Evolutionary conservation across 2,797 vertebrate species (phyloP), one percentile per base, ranked within the genome.

Genomic region (Alauda arvensis): DNA sequence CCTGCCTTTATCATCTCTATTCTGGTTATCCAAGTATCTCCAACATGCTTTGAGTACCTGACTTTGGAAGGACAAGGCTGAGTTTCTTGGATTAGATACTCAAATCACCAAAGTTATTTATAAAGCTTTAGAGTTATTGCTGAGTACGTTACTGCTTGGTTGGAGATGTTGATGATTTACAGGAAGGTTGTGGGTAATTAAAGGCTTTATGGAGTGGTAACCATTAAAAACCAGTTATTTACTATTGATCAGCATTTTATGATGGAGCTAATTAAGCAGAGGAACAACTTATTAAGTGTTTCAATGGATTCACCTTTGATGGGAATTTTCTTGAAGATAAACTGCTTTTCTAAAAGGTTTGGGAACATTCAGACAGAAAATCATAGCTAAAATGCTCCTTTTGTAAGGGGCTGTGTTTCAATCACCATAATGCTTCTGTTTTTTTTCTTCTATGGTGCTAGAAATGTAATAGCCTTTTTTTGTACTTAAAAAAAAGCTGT

Each of bases 171-270:
- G 60, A 49, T 75, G 26, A 75, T 63, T 82, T 92, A 49, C 55
- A 59, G 65, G 59, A 86, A 84, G 42, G 42, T 45, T 79, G 37
- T 59, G 57, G 62, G 37, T 89, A 88, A 86, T 79, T 86, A 82
- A 85, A 88, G 25, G 19, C 62, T 91, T 42, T 49, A 75, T 25
- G 62, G 65, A 91, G 51, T 62, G 29, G n/a, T 66, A 77, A 7
- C 31, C 53, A 66, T 92, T 91, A 89, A 83, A 86, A 92, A 56
- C 0, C 24, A 62, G 66, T 93, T 86, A 83, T 89, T 93, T 88
- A 56, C 43, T 43, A 85, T 80, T 88, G 55, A 89, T 88, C 75
- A 89, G 45, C 18, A 33, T 79, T 52, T 91, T 88, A 77, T 88
- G 48, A 71, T 68, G 31, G 49, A 10, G 21, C 7, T 85, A 83